phyloP scores from a whole-genome alignment of 2,113 vertebrate species.

The Cheirogaleus medius region DNA sequence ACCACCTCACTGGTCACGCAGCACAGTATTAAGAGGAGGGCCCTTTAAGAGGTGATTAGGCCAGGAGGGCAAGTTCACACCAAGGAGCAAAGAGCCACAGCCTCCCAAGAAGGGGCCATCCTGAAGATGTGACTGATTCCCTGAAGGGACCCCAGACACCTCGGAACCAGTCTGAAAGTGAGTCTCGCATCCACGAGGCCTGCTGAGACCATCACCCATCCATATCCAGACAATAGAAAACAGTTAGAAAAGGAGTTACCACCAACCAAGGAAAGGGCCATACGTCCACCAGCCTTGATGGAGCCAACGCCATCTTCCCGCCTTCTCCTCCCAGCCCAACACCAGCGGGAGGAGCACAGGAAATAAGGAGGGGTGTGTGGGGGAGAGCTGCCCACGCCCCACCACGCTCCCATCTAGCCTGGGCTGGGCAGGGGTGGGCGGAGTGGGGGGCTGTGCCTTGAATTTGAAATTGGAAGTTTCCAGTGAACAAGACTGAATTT shows the following conservation, averaged over 20 bases:
- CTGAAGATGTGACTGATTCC: background rate
- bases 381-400: background rate
- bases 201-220: background rate
- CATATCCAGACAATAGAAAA: background rate
- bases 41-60: no score
- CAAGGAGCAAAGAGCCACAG: background rate
- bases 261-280: background rate
- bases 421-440: background rate
- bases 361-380: background rate
- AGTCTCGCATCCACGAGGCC: background rate
- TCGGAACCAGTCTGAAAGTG: background rate
- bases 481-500: background rate
- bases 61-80: no score
- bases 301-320: background rate
- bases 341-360: background rate
- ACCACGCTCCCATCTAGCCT: background rate
- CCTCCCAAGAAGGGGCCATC: background rate
- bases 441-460: background rate
- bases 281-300: background rate
- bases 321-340: background rate
- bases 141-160: background rate
- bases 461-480: background rate
- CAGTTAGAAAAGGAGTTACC: background rate
- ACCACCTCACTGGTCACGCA: background rate
- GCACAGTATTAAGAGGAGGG: no score